Base-by-base conservation (phyloP, 2,113 vertebrate species). In the Boulengeromyrus knoepffleri region DNA sequence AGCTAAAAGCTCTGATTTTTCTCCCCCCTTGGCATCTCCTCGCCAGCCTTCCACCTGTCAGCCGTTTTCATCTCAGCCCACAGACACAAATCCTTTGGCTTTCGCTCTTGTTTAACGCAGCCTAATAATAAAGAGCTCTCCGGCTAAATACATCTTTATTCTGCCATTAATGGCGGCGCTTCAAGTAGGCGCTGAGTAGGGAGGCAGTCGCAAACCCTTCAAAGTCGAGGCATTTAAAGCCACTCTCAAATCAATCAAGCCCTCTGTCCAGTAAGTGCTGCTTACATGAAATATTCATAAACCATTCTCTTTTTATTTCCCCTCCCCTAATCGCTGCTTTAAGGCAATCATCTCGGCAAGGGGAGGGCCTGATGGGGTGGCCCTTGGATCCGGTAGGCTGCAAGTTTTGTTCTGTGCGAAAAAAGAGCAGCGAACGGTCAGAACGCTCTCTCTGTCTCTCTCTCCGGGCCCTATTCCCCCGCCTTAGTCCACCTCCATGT, bases 241-340 rank as follows among this genome's bases (percentile, higher is more conserved):
- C 97, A 97, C 96, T 98, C 97, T 95, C 95, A 95, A 97, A 97
- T 98, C 97, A 98, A 98, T 99, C 98, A 98, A 95, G 96, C 97
- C 95, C 95, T 95, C 93, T 94, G 96, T 97, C 96, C 97, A 95
- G 97, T 99, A 99, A 99, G 97, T 99, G 98, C 96, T 96, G 96
- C 97, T 97, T 98, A 97, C 97, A 98, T 99, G 98, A 99, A 99
- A 99, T 99, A 99, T 99, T 99, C 99, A 99, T 98, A 97, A 96
- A 93, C 96, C 97, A 97, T 98, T 97, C 95, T 96, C 96, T 97
- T 98, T 96, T 97, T 96, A 97, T 98, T 97, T 97, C 97, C 97
- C 96, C 96, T 96, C 95, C 96, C 95, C 96, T 98, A 98, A 98
- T 98, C 97, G 97, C 98, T 97, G 97, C 96, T 96, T 98, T 97